Evolutionary conservation across 2,888 invertebrate genomes (phyloP).

Genomic region (Exocentrus adspersus): DNA sequence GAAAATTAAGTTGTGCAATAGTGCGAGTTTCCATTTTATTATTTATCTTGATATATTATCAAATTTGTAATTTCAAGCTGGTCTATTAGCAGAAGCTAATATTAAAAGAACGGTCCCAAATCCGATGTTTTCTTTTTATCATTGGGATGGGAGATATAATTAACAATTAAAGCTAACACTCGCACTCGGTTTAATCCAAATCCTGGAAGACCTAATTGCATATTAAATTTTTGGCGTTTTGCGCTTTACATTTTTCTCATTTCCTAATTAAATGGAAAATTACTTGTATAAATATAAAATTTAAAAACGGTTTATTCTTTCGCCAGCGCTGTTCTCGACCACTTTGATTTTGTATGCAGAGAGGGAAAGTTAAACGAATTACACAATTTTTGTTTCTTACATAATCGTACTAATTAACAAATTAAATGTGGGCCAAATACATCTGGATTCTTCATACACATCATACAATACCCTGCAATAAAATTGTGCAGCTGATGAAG

Average conservation of each 20-base stretch:
- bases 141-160: conserved; percentile 46
- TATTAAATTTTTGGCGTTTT: conserved; percentile 48
- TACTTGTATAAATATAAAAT: conserved; percentile 44
- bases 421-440: conserved; percentile 9
- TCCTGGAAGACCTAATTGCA: conserved; percentile 45
- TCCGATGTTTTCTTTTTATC: conserved; percentile 48
- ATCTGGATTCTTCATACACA: too few relatives aligned
- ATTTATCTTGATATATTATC: conserved; percentile 12
- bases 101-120: conserved; percentile 24
- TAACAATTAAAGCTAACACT: conserved; percentile 50
- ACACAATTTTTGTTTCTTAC: conserved; percentile 19
- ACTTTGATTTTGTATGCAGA: conserved; percentile 29
- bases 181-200: conserved; percentile 45
- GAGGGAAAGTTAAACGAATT: conserved; percentile 23
- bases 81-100: conserved; percentile 19
- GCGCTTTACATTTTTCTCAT: conserved; percentile 46
- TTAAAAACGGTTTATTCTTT: conserved; percentile 41
- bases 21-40: conserved; percentile 21
- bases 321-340: conserved; percentile 36
- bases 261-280: conserved; percentile 49
- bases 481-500: too few relatives aligned
- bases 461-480: too few relatives aligned
- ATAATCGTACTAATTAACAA: conserved; percentile 1
- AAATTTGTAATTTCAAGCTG: conserved; percentile 15
- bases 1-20: too few relatives aligned